phyloP scores from a whole-genome alignment of 1,140 invertebrate genomes.

The Heliconius congener region DNA sequence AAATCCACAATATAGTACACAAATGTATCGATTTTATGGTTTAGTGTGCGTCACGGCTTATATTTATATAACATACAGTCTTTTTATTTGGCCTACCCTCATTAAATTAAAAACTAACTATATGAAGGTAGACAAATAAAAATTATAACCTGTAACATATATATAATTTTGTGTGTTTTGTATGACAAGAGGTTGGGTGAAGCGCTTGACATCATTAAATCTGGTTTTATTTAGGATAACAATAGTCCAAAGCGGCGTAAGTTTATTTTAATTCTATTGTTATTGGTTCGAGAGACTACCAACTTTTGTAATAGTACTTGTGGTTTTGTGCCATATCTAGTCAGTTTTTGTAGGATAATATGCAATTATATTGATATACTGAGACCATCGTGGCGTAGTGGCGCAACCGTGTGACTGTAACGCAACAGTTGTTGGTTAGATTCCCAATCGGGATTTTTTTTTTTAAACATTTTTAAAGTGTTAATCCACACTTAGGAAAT shows the following conservation, averaged over 20 bases:
- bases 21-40: not conserved
- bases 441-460: too few relatives aligned
- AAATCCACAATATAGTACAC: not conserved
- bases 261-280: slow-evolving; percentile 18
- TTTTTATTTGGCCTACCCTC: not conserved
- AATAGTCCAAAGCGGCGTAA: slow-evolving; percentile 26
- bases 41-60: not conserved
- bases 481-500: too few relatives aligned
- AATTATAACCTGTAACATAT: not conserved
- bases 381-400: too few relatives aligned
- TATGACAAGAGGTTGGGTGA: slow-evolving; percentile 14
- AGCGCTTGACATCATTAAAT: slow-evolving; percentile 31
- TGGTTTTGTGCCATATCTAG: slow-evolving; percentile 5
- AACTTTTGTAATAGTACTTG: slow-evolving; percentile 24
- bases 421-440: too few relatives aligned
- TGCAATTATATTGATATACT: not conserved
- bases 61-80: not conserved
- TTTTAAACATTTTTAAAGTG: too few relatives aligned
- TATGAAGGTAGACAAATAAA: not conserved
- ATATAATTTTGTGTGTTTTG: slow-evolving; percentile 10
- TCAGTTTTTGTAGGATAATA: not conserved
- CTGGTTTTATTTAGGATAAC: slow-evolving; percentile 30
- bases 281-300: slow-evolving; percentile 21
- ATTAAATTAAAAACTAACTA: not conserved
- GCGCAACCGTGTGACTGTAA: too few relatives aligned